Evolutionary conservation across 2,113 vertebrate genomes (phyloP).

Genomic region (Brachyhypopomus gauderio): DNA sequence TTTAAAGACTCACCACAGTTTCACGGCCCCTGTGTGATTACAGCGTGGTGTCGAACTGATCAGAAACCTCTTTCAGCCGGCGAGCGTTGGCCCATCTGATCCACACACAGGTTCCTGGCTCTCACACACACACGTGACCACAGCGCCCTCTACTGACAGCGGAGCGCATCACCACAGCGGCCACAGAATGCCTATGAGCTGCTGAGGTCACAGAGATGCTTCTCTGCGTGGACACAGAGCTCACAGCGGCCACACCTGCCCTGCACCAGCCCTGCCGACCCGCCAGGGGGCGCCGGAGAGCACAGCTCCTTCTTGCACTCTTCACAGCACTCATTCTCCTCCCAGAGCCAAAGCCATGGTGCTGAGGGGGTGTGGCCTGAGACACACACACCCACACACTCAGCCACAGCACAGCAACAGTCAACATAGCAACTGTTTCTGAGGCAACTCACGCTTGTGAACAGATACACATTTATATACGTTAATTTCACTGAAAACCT

Average conservation of each 20-base stretch:
- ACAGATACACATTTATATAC: conserved; percentile 2
- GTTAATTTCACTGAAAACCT: too few relatives aligned
- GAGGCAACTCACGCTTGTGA: conserved; percentile 22
- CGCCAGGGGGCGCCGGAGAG: conserved; percentile 42
- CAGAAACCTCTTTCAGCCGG: conserved; percentile 62
- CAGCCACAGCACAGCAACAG: conserved; percentile 23
- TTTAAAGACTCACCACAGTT: conserved; percentile 41
- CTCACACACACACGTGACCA: conserved; percentile 55
- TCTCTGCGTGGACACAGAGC: conserved; percentile 63
- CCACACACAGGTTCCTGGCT: conserved; percentile 58
- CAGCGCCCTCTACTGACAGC: conserved; percentile 42
- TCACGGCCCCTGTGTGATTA: conserved; percentile 45
- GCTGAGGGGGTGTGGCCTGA: conserved; percentile 30
- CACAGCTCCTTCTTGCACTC: conserved; percentile 48
- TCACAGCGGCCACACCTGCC: conserved; percentile 63
- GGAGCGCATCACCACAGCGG: conserved; percentile 56
- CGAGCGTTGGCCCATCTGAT: conserved; percentile 65
- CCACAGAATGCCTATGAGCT: conserved; percentile 58
- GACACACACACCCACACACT: background rate
- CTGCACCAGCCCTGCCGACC: conserved; percentile 52
- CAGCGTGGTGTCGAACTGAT: conserved; percentile 28
- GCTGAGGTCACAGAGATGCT: conserved; percentile 65
- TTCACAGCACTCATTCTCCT: conserved; percentile 53
- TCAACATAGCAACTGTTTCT: conserved; percentile 21
- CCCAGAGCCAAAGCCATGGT: conserved; percentile 54